phyloP scores from a whole-genome alignment of 2,113 vertebrate genomes.

The Phrynosoma blainvillii region DNA sequence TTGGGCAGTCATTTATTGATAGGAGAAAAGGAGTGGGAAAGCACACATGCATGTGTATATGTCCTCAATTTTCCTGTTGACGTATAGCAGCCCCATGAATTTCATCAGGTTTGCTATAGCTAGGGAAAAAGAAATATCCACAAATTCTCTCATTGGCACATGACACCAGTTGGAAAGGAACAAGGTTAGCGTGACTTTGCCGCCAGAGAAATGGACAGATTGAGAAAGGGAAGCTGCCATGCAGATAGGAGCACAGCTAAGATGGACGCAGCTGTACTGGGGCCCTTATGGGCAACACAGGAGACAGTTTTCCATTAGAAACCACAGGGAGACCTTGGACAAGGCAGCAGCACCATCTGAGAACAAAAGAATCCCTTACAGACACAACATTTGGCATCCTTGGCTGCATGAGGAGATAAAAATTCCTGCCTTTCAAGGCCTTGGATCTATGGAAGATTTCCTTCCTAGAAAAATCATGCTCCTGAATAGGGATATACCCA shows the following conservation, averaged over 20 bases:
- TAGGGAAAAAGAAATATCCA: slow-evolving; percentile 63
- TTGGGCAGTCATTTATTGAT: neutral
- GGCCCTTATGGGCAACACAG: neutral
- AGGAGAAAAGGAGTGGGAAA: slow-evolving; percentile 13
- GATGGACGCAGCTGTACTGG: slow-evolving; percentile 10
- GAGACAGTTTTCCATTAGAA: neutral
- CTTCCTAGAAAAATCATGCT: neutral
- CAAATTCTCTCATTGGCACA: slow-evolving; percentile 49
- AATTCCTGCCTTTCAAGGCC: slow-evolving; percentile 14
- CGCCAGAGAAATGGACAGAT: slow-evolving; percentile 48
- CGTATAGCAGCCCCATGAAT: neutral
- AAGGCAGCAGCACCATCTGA: neutral
- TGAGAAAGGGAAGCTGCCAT: slow-evolving; percentile 26
- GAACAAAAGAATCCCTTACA: slow-evolving; percentile 37
- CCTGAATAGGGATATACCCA: neutral
- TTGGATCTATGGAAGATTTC: neutral
- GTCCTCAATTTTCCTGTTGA: too few relatives aligned
- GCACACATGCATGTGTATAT: too few relatives aligned
- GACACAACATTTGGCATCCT: slow-evolving; percentile 11
- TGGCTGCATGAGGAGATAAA: slow-evolving; percentile 23
- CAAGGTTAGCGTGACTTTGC: slow-evolving; percentile 61
- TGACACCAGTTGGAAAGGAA: slow-evolving; percentile 53
- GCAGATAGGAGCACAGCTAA: neutral
- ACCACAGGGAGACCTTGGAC: neutral
- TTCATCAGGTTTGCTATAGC: slow-evolving; percentile 34